Base-by-base conservation (phyloP, 1,140 invertebrate species). In the Rhynchophorus ferrugineus region DNA sequence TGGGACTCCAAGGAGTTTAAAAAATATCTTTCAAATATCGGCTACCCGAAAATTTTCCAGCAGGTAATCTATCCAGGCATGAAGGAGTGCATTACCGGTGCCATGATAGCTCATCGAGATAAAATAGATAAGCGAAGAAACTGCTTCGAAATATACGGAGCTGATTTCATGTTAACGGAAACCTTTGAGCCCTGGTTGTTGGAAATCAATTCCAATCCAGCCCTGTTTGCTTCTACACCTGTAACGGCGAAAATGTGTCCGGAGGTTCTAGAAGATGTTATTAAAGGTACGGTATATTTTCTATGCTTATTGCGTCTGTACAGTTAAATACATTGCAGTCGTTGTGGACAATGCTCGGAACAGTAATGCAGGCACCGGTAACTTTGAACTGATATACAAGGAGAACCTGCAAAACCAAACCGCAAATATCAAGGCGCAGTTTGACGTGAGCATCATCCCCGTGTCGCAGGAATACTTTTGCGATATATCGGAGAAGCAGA, bases 131-230 rank as follows among this genome's bases (percentile, higher is more conserved):
- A 80, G 14, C 76, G 83, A 52, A 83, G 81, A 55, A 89, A 88
- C 62, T 81, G 81, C 56, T 95, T 94, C 70, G 91, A 95, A 69
- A 67, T 95, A 13, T 95, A 92, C 65, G 91, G 91, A 3, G 92
- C 91, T 34, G 93, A 95, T 72, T 95, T 95, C 66, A 85, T 95
- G 75, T 63, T 86, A 11, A 84, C 88, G 56, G 84, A 92, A 62
- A 85, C 91, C 61, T 85, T 86, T 45, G 80, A 81, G 51, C 90
- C 91, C 0, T 94, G 91, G 85, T 71, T 96, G 36, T 90, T 96
- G 58, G 92, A 96, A 73, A 94, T 95, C 53, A 95, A 95, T 72
- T 89, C 87, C 0, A 86, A 85, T 66, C 91, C 91, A 0, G 88
- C 89, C 60, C 82, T 94, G 71, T 80, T 86, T 53, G 75, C 81